Conservation (phyloP, 2,797 vertebrate genomes). For the Meriones psammophilus region DNA sequence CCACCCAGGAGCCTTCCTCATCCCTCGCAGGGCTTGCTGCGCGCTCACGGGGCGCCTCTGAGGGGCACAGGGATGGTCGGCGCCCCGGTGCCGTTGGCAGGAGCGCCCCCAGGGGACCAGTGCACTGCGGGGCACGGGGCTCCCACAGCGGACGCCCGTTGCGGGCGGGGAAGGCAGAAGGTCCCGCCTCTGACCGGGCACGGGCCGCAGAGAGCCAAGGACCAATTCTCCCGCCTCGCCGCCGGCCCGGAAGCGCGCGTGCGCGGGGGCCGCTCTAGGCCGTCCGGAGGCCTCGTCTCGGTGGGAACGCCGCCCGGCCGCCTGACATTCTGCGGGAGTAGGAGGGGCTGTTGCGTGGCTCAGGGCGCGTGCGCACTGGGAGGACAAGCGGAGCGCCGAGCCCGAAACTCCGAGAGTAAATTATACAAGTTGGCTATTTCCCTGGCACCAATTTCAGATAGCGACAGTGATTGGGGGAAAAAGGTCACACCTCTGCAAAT, state of each 20-base stretch:
- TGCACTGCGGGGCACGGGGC: not conserved
- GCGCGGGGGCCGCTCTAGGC: not conserved
- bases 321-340: fast-evolving
- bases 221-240: not conserved
- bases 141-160: not conserved
- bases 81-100: too few species aligned
- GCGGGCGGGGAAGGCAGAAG: not conserved
- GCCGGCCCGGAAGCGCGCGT: not conserved
- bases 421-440: not conserved
- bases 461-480: not conserved
- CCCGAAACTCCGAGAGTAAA: not conserved
- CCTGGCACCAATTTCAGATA: not conserved
- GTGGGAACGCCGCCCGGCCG: not conserved
- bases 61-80: not conserved
- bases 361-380: not conserved
- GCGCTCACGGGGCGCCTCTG: not conserved
- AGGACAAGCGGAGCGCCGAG: not conserved
- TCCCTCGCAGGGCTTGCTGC: not conserved
- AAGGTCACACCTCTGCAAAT: not conserved
- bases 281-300: not conserved
- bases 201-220: not conserved
- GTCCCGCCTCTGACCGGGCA: not conserved
- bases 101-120: not conserved
- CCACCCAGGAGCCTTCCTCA: not conserved
- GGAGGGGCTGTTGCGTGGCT: fast-evolving